phyloP scores from a whole-genome alignment of 2,888 invertebrate species.

The Gymnosoma rotundatum region DNA sequence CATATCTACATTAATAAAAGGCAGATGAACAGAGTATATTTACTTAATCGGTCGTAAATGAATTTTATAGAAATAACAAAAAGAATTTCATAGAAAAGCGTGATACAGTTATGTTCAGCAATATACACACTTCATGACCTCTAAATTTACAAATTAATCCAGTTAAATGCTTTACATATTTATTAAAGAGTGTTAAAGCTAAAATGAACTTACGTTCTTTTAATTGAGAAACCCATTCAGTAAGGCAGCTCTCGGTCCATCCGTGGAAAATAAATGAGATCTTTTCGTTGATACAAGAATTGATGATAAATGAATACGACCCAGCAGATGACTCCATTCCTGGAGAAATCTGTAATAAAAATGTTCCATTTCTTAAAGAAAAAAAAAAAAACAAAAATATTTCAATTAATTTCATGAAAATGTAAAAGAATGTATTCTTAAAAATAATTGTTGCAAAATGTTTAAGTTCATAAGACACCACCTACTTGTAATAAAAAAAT shows the following conservation, averaged over 20 bases:
- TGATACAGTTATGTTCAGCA: too few species aligned
- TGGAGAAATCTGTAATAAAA: constrained; percentile 21
- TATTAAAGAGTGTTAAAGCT: too few species aligned
- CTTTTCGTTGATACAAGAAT: constrained; percentile 74
- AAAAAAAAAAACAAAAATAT: neutral
- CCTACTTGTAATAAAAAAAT: constrained; percentile 68
- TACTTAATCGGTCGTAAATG: too few species aligned
- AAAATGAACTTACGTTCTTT: constrained; percentile 75
- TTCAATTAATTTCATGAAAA: too few species aligned
- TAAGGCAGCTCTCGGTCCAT: constrained; percentile 79
- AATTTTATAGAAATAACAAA: neutral
- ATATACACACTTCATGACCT: too few species aligned
- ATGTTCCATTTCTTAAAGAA: constrained; percentile 61
- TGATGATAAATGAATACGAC: neutral
- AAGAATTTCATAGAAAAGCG: neutral
- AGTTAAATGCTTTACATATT: too few species aligned
- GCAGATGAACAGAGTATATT: too few species aligned
- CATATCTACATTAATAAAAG: too few species aligned
- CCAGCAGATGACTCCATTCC: constrained; percentile 5
- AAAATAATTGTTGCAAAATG: neutral
- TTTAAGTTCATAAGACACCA: constrained; percentile 12
- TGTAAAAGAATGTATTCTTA: neutral
- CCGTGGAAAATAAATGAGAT: constrained; percentile 80
- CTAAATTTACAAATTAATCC: too few species aligned
- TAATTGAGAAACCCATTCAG: constrained; percentile 77